These are phyloP conservation scores for Agrenia bidenticulata DNA, from an alignment of 2,888 invertebrate genomes.

Conservation along the genomic window DNA sequence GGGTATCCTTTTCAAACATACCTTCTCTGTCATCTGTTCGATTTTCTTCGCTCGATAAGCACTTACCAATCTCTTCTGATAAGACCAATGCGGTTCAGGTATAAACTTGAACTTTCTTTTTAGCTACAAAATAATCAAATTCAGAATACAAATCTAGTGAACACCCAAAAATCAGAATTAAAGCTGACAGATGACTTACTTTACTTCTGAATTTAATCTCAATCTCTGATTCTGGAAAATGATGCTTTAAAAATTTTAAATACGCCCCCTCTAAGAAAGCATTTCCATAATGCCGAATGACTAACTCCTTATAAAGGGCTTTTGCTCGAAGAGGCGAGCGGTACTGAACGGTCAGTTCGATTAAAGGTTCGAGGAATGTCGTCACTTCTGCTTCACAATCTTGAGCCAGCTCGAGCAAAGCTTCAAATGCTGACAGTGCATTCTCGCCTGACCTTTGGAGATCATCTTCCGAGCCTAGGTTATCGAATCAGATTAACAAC, in stretches of 20 bases:
- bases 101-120: background rate
- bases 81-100: background rate
- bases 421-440: conserved; percentile 34
- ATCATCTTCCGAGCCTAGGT: conserved; percentile 14
- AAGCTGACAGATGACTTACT: conserved; percentile 16
- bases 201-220: conserved; percentile 23
- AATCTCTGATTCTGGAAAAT: conserved; percentile 24
- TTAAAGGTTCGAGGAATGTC: conserved; percentile 37
- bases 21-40: background rate
- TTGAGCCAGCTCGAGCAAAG: conserved; percentile 13
- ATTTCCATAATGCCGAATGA: conserved; percentile 28
- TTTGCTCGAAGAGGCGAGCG: conserved; percentile 25
- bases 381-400: conserved; percentile 33
- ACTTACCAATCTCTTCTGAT: background rate
- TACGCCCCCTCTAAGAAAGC: conserved; percentile 33
- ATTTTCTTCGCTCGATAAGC: background rate
- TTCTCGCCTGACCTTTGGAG: conserved; percentile 30
- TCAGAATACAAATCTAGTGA: background rate
- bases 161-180: background rate
- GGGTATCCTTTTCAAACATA: background rate
- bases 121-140: background rate
- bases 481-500: too few relatives aligned
- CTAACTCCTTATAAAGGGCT: conserved; percentile 29
- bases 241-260: conserved; percentile 32
- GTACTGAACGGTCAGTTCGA: conserved; percentile 35